A percentile compares a stretch with the other conserved stretches of the same genome.
Evolutionary conservation across 2,888 invertebrate genomes (phyloP).

Genomic region (Tachina lurida): DNA sequence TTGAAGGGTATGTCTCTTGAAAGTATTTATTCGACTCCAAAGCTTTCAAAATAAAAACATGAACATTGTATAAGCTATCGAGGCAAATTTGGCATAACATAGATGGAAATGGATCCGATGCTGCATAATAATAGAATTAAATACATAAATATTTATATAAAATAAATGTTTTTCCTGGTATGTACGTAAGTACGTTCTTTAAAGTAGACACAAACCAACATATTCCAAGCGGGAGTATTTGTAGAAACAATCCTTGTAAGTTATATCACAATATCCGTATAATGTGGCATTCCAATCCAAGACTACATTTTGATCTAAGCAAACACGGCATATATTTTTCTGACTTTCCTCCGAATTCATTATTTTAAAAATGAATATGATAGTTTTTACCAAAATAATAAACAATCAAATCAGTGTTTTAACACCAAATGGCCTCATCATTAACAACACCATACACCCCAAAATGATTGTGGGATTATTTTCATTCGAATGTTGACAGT

Average conservation of each 20-base stretch:
- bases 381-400: not conserved
- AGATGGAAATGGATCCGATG: conserved; percentile 29
- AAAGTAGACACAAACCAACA: conserved; percentile 43
- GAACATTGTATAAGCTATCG: conserved; percentile 29
- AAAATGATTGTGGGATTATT: too few species aligned
- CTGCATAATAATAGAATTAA: conserved; percentile 22
- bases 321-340: conserved; percentile 48
- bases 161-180: not conserved
- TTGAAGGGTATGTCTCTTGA: not conserved
- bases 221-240: conserved; percentile 52
- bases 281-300: conserved; percentile 52
- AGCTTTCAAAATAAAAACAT: conserved; percentile 51
- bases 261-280: conserved; percentile 14
- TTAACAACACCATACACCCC: too few species aligned
- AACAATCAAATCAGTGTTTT: not conserved
- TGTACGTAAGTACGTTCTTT: not conserved
- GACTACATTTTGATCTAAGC: conserved; percentile 23
- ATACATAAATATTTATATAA: not conserved
- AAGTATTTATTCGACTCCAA: conserved; percentile 42
- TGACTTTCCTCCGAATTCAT: conserved; percentile 21
- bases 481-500: too few species aligned
- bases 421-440: too few species aligned
- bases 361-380: not conserved
- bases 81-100: conserved; percentile 57
- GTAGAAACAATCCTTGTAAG: conserved; percentile 61